A percentile compares a stretch with the other conserved stretches of the same genome.
Conservation (phyloP, 2,113 vertebrate species). For the Gallinago media region DNA sequence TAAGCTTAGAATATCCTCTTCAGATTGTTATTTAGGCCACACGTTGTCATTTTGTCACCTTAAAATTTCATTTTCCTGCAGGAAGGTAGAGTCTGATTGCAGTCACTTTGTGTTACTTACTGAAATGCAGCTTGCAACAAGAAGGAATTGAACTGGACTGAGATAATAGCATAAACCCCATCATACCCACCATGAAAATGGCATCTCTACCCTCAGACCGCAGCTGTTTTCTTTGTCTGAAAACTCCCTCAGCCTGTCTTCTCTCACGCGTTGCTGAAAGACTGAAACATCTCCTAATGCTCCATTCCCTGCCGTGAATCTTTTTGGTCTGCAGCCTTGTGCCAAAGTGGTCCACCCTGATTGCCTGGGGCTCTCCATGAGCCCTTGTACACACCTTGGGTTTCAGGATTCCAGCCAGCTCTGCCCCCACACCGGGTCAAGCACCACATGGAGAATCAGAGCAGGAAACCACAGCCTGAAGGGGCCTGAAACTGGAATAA, state of each 20-base stretch:
- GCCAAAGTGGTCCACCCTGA: not conserved
- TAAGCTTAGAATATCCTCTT: not conserved
- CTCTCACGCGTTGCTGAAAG: not conserved
- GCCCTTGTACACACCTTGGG: accelerated
- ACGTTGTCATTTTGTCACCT: not conserved
- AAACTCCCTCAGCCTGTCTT: not conserved
- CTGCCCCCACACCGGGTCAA: not conserved
- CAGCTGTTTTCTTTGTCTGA: not conserved
- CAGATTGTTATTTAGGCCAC: not conserved
- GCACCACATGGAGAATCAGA: accelerated
- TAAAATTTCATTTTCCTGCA: not conserved
- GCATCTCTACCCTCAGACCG: not conserved
- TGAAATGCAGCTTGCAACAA: not conserved
- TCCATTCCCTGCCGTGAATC: not conserved
- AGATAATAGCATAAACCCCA: not conserved
- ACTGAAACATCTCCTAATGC: not conserved
- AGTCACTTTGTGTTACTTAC: not conserved
- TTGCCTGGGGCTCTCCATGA: accelerated
- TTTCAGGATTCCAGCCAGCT: not conserved
- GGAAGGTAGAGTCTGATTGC: not conserved
- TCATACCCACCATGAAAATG: not conserved
- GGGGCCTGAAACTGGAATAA: not conserved
- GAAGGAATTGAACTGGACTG: not conserved
- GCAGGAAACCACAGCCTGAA: not conserved
- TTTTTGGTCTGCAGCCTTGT: not conserved